A percentile compares a stretch with the other conserved stretches of the same genome.
Evolutionary conservation across 2,888 invertebrate genomes (phyloP).

Genomic region (Stramonita haemastoma): DNA sequence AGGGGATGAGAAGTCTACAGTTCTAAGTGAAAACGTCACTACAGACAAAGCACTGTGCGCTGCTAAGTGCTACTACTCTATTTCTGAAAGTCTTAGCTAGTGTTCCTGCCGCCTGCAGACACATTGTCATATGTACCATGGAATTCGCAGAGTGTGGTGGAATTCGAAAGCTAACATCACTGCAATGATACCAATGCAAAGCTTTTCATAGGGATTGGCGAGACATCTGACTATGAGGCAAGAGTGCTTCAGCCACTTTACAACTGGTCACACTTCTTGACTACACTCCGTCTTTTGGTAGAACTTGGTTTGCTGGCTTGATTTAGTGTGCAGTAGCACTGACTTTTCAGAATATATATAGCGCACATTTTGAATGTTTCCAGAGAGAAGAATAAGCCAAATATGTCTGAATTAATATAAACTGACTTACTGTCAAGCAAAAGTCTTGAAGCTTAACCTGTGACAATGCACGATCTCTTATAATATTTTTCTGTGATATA

Average conservation of each 20-base stretch:
- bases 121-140: neutral
- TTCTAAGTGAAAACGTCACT: too few relatives aligned
- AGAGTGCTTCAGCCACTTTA: neutral
- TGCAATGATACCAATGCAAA: neutral
- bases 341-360: conserved; percentile 27
- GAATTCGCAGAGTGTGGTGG: neutral
- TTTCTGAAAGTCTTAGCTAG: neutral
- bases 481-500: neutral
- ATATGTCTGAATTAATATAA: neutral
- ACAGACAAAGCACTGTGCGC: too few relatives aligned
- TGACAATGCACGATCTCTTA: neutral
- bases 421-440: too few relatives aligned
- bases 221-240: neutral
- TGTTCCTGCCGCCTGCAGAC: neutral
- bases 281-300: neutral
- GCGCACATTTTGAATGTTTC: conserved; percentile 16
- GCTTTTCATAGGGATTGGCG: neutral
- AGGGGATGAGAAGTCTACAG: too few relatives aligned
- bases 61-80: too few relatives aligned
- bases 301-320: neutral
- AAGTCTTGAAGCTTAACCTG: too few relatives aligned
- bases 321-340: neutral
- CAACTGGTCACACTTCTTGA: neutral
- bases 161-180: neutral
- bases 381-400: too few relatives aligned